phyloP scores from a whole-genome alignment of 2,888 invertebrate genomes.

The Thecocarcelia acutangulata region DNA sequence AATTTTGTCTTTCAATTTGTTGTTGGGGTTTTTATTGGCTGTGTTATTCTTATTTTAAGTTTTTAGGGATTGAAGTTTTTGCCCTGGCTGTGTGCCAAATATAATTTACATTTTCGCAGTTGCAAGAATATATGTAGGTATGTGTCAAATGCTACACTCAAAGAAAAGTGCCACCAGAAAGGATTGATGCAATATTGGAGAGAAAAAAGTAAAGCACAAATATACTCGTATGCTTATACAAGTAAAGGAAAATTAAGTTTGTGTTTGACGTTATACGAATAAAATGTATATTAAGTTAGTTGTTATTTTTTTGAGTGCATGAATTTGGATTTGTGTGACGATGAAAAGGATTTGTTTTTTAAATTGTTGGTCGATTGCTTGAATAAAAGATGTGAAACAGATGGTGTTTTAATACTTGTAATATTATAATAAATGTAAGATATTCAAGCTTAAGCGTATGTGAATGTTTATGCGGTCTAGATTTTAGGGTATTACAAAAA shows the following conservation, averaged over 20 bases:
- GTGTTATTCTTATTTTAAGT: not conserved
- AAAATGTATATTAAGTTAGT: no score
- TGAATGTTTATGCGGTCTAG: not conserved
- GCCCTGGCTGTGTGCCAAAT: constrained; percentile 34
- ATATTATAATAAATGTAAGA: not conserved
- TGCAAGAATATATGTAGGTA: not conserved
- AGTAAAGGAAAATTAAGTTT: no score
- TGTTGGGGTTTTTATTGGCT: not conserved
- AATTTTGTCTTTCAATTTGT: constrained; percentile 5
- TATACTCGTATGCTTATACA: no score
- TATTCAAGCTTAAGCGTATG: not conserved
- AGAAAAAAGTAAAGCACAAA: no score
- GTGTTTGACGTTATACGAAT: no score
- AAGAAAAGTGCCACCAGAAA: no score
- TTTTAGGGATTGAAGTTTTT: constrained; percentile 38
- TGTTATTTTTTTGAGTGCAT: no score
- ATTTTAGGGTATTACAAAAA: constrained; percentile 7
- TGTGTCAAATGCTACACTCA: no score
- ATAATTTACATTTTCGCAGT: constrained; percentile 22
- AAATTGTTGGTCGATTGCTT: constrained; percentile 53
- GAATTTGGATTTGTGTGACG: constrained; percentile 24
- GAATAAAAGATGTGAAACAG: constrained; percentile 48
- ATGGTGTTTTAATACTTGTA: constrained; percentile 39
- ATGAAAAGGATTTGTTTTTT: constrained; percentile 34
- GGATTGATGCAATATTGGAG: no score